These are phyloP conservation scores for Altica lythri DNA, from an alignment of 2,888 invertebrate genomes.

Conservation along the genomic window DNA sequence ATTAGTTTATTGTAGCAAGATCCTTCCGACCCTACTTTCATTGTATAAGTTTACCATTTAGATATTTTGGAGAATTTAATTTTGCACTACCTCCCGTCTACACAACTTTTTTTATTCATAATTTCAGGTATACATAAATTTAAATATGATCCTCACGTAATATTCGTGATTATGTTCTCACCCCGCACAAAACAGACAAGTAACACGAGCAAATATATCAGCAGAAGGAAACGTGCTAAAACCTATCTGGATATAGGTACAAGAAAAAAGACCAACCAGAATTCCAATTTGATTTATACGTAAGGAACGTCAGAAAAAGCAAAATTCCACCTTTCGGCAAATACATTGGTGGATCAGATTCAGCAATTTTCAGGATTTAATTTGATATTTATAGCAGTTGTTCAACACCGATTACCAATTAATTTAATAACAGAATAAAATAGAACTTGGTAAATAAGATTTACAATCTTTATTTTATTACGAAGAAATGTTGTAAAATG, in stretches of 20 bases:
- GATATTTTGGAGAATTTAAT: too few relatives aligned
- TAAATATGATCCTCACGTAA: constrained; percentile 11
- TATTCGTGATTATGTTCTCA: constrained; percentile 10
- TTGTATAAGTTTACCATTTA: too few relatives aligned
- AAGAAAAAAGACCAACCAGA: constrained; percentile 37
- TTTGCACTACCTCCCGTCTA: too few relatives aligned
- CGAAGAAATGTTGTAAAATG: too few relatives aligned
- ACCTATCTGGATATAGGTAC: constrained; percentile 13
- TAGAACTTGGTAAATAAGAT: too few relatives aligned
- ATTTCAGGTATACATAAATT: constrained; percentile 6
- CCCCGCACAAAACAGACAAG: constrained; percentile 17
- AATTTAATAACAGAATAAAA: too few relatives aligned
- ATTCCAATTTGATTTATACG: constrained; percentile 56
- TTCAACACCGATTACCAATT: too few relatives aligned
- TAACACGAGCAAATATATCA: constrained; percentile 22
- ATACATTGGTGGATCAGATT: background rate
- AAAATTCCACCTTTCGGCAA: background rate
- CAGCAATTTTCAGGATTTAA: too few relatives aligned
- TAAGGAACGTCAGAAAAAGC: constrained; percentile 51
- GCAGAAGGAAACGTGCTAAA: constrained; percentile 16
- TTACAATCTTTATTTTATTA: too few relatives aligned
- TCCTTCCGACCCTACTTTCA: too few relatives aligned
- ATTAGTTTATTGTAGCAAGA: too few relatives aligned
- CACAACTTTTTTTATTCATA: background rate
- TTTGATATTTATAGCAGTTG: too few relatives aligned